Evolutionary conservation across 2,888 invertebrate species (phyloP).

Genomic region (Augiades crinisus): DNA sequence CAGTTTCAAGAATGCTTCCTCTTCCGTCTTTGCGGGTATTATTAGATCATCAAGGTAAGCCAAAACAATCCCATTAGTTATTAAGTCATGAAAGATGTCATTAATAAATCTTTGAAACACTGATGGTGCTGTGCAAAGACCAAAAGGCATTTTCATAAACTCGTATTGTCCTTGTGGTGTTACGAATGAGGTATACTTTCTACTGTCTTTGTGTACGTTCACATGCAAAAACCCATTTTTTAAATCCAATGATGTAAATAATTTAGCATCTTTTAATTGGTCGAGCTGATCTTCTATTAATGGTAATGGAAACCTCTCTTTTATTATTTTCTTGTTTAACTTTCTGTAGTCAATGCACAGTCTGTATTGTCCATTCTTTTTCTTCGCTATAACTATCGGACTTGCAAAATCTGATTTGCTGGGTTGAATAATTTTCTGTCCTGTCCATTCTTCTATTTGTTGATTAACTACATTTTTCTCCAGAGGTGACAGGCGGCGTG

Average conservation of each 20-base stretch:
- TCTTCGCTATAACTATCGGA: constrained; percentile 31
- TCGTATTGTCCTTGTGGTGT: constrained; percentile 48
- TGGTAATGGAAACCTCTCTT: constrained; percentile 46
- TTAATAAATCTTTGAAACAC: constrained; percentile 44
- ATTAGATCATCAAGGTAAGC: constrained; percentile 34
- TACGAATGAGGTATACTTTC: constrained; percentile 51
- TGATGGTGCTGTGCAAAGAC: constrained; percentile 47
- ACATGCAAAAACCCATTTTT: constrained; percentile 50
- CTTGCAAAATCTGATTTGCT: constrained; percentile 34
- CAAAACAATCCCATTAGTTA: constrained; percentile 27
- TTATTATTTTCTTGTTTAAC: constrained; percentile 44
- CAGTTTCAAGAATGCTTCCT: constrained; percentile 31
- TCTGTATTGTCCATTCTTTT: constrained; percentile 28
- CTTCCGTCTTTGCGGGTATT: constrained; percentile 28
- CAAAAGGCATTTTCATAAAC: constrained; percentile 51
- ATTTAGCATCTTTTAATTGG: constrained; percentile 42
- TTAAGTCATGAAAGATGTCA: constrained; percentile 39
- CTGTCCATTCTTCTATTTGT: constrained; percentile 27
- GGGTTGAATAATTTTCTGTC: constrained; percentile 22
- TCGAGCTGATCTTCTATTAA: constrained; percentile 46
- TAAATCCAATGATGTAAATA: constrained; percentile 37
- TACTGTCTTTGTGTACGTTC: constrained; percentile 34
- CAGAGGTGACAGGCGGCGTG: constrained; percentile 23
- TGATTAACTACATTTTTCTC: constrained; percentile 19
- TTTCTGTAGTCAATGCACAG: constrained; percentile 49